Conservation (phyloP, 1,140 invertebrate species). For the Drosophila seguyi region DNA sequence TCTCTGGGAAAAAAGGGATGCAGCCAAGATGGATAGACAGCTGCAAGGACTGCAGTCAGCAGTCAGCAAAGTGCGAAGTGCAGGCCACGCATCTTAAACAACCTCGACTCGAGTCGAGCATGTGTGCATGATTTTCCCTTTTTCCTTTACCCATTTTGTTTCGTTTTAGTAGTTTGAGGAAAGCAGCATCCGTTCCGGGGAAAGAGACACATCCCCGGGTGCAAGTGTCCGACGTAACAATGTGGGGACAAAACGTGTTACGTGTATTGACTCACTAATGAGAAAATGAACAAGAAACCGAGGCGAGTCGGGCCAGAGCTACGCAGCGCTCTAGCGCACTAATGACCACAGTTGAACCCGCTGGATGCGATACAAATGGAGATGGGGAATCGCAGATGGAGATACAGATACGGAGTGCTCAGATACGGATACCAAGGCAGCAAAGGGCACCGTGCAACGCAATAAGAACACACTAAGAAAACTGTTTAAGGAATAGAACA, state of each 20-base stretch:
- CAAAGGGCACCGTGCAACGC: not conserved
- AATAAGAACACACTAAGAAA: constrained; percentile 9
- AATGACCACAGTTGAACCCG: constrained; percentile 65
- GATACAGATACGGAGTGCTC: constrained; percentile 14
- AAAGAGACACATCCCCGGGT: not conserved
- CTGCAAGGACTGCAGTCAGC: constrained; percentile 62
- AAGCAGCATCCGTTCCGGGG: not conserved
- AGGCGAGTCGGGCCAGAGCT: constrained; percentile 20
- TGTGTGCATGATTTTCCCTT: constrained; percentile 28
- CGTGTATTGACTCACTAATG: constrained; percentile 80
- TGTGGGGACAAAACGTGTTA: constrained; percentile 69
- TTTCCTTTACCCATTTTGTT: not conserved
- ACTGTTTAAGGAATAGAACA: not conserved
- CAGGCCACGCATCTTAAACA: constrained; percentile 67
- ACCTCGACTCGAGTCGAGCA: constrained; percentile 27
- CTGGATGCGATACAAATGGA: constrained; percentile 36
- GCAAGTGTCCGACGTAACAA: constrained; percentile 55
- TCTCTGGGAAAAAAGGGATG: constrained; percentile 31
- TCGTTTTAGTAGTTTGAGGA: constrained; percentile 8
- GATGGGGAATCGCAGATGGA: constrained; percentile 25
- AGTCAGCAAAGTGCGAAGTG: constrained; percentile 66
- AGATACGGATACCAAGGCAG: constrained; percentile 5
- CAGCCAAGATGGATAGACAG: constrained; percentile 56
- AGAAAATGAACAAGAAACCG: constrained; percentile 62
- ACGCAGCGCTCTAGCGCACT: constrained; percentile 59